Conservation (phyloP, 2,888 invertebrate genomes). For the Acanthosepion pharaonis region DNA sequence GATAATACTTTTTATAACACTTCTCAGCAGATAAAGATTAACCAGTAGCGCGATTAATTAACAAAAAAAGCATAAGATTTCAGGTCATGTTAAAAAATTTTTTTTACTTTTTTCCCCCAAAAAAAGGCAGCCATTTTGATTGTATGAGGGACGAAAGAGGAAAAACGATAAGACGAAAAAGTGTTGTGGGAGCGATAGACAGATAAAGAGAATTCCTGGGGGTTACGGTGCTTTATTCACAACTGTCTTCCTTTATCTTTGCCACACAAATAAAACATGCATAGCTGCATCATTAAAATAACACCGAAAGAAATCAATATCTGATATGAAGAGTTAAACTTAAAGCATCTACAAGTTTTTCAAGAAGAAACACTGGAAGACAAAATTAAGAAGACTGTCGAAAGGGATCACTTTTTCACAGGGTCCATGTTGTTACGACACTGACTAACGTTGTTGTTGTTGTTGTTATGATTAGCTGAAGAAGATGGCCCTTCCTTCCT, state of each 20-base stretch:
- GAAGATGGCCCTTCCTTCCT: background rate
- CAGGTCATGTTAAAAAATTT: background rate
- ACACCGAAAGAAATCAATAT: background rate
- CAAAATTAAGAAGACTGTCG: too few species aligned
- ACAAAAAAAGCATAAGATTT: background rate
- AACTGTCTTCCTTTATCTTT: background rate
- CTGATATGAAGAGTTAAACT: background rate
- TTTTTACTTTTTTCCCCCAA: background rate
- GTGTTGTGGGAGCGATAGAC: background rate
- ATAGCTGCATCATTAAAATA: background rate
- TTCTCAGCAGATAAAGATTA: too few species aligned
- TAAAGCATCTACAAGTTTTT: background rate
- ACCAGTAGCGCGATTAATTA: too few species aligned
- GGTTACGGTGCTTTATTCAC: background rate
- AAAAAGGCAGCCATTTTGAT: conserved; percentile 4
- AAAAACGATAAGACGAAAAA: background rate
- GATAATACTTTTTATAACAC: too few species aligned
- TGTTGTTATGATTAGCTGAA: background rate
- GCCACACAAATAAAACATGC: background rate
- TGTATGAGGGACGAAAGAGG: background rate
- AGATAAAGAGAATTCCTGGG: background rate
- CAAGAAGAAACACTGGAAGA: too few species aligned
- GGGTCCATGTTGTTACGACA: background rate
- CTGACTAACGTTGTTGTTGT: background rate
- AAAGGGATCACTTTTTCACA: background rate